Percentiles rank a stretch among this genome's conserved stretches.
Conservation (phyloP, 2,797 vertebrate genomes). For the Aotus griseimembra region DNA sequence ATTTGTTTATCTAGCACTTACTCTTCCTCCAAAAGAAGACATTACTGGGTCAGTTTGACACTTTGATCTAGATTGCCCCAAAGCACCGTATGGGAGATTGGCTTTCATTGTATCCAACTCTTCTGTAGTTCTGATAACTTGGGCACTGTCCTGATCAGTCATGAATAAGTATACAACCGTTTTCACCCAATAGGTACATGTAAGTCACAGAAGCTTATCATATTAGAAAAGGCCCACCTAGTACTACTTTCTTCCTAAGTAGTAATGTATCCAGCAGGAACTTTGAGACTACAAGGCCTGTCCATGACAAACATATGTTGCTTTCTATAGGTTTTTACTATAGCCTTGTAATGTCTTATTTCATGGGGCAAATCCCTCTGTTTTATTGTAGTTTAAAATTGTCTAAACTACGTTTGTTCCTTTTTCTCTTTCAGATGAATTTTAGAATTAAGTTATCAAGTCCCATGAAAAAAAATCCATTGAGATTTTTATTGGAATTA, state of each 20-base stretch:
- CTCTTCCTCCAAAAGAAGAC: not conserved
- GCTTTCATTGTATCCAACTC: not conserved
- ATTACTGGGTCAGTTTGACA: not conserved
- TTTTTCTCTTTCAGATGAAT: conserved; percentile 9
- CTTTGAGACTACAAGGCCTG: not conserved
- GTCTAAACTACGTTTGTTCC: not conserved
- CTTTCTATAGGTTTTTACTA: not conserved
- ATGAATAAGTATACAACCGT: not conserved
- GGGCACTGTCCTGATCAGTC: not conserved
- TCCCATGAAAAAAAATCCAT: not conserved
- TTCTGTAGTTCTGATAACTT: not conserved
- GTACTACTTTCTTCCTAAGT: not conserved
- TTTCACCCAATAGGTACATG: not conserved
- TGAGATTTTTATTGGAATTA: not conserved
- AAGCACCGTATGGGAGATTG: not conserved
- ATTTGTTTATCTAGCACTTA: not conserved
- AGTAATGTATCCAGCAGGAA: not conserved
- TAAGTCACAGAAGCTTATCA: not conserved
- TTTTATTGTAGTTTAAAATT: not conserved
- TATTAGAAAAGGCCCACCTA: not conserved
- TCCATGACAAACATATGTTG: not conserved
- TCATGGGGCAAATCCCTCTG: not conserved
- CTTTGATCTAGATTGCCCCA: not conserved
- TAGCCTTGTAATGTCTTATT: conserved; percentile 15
- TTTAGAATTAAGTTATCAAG: conserved; percentile 4